Base-by-base conservation (phyloP, 2,797 vertebrate genomes). In the Sebastolobus altivelis region DNA sequence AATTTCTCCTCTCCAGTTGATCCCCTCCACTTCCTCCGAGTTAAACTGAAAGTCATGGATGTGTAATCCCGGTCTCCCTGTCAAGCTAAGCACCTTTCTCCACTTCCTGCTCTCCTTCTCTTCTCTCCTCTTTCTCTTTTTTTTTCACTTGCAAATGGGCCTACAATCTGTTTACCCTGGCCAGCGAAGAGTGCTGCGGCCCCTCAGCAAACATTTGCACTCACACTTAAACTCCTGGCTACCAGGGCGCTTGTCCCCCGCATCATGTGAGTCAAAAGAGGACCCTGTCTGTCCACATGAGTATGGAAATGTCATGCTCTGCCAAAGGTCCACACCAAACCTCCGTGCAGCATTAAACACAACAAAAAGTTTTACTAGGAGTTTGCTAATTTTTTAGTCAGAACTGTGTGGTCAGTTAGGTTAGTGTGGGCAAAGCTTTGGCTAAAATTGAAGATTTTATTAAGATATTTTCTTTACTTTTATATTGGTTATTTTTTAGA, bases 101-200 rank as follows among this genome's bases (percentile, higher is more conserved):
- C 82, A 91, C 93, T 94, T 95, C 93, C 94, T 95, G 93, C 91
- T 91, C 83, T 85, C 89, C 90, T 91, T 93, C 93, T 38, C 37
- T 38, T 38, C 37, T 38, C 88, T 84, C 91, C 75, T 70, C 81
- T 84, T 76, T 85, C 84, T 79, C 52, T 78, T 61, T 80, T 89
- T 87, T 93, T 93, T 94, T 94, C 91, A 94, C 93, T 96, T 96
- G 95, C 95, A 96, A 96, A 96, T 96, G 94, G 94, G 87, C 43
- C 93, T 90, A 91, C 94, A 95, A 96, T 96, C 89, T 96, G 96
- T 96, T 96, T 96, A 93, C 94, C 94, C 90, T 91, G 91, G 92
- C 91, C 88, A 88, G 87, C 86, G 89, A 93, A 94, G 90, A 94
- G 93, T 88, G 90, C 89, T 79, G 88, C 81, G 84, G 91, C 92